Evolutionary conservation across 2,113 vertebrate genomes (phyloP).

Genomic region (Deroptyus accipitrinus): DNA sequence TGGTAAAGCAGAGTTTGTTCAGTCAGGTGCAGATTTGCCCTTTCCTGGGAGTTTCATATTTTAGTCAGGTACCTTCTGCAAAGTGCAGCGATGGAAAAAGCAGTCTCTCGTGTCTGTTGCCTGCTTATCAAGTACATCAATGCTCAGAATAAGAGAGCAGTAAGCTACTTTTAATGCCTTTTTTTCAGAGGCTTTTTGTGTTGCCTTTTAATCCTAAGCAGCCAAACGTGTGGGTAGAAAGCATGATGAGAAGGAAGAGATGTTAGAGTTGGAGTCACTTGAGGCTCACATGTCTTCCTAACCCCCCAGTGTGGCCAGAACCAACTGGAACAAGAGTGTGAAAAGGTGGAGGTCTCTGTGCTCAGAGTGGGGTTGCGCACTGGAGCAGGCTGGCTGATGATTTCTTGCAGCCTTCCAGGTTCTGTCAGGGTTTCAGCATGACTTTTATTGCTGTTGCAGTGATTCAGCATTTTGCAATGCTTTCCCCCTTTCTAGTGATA

Average conservation of each 20-base stretch:
- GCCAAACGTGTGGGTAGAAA: neutral
- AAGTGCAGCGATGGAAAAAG: neutral
- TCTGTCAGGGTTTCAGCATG: neutral
- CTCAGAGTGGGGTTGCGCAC: fast-evolving
- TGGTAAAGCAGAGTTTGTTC: neutral
- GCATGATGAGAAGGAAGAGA: neutral
- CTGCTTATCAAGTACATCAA: neutral
- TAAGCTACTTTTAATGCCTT: neutral
- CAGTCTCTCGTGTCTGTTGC: neutral
- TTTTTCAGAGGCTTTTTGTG: neutral
- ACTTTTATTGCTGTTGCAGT: neutral
- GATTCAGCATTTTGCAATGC: neutral
- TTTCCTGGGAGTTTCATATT: neutral
- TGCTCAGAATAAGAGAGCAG: neutral
- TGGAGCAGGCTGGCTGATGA: neutral
- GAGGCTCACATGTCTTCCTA: neutral
- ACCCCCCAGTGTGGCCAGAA: neutral
- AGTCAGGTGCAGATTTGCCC: neutral
- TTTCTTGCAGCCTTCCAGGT: neutral
- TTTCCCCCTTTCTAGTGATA: neutral
- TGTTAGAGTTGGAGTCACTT: neutral
- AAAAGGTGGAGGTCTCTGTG: neutral
- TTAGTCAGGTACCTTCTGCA: neutral
- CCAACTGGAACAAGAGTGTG: neutral
- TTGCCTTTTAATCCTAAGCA: neutral